Evolutionary conservation across 2,113 vertebrate species (phyloP).

Genomic region (Mormyrus iriodes): DNA sequence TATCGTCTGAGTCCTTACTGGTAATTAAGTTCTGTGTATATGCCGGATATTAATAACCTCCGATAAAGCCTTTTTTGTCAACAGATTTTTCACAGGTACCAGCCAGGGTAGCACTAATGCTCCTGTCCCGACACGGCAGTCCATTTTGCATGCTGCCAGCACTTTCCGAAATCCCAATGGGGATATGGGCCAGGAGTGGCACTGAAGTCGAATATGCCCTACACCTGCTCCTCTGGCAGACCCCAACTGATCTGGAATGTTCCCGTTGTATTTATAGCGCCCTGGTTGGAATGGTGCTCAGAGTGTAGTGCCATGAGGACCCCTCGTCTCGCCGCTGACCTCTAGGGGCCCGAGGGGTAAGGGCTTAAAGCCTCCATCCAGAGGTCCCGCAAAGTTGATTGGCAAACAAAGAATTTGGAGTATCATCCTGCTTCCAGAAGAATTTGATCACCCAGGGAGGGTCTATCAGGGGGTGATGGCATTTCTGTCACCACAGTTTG

Average conservation of each 20-base stretch:
- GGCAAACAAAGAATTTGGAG: neutral
- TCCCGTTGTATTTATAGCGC: neutral
- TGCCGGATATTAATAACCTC: neutral
- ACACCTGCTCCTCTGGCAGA: neutral
- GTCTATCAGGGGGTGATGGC: neutral
- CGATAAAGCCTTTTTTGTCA: neutral
- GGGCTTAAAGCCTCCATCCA: neutral
- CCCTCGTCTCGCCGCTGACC: neutral
- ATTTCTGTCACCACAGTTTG: neutral
- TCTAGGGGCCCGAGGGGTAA: neutral
- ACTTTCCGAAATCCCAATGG: neutral
- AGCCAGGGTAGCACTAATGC: neutral
- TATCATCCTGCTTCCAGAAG: neutral
- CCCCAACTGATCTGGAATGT: neutral
- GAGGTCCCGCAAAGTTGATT: neutral
- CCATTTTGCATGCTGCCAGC: neutral
- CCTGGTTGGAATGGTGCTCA: neutral
- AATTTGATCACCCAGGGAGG: too few species aligned
- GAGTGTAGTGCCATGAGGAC: neutral
- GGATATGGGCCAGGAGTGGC: neutral
- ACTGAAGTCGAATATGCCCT: neutral
- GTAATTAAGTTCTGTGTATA: neutral
- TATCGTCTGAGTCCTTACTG: neutral
- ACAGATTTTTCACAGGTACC: neutral
- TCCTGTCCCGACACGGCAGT: neutral